Evolutionary conservation across 2,797 vertebrate genomes (phyloP).

Genomic region (Ptychobarbus kaznakovi): DNA sequence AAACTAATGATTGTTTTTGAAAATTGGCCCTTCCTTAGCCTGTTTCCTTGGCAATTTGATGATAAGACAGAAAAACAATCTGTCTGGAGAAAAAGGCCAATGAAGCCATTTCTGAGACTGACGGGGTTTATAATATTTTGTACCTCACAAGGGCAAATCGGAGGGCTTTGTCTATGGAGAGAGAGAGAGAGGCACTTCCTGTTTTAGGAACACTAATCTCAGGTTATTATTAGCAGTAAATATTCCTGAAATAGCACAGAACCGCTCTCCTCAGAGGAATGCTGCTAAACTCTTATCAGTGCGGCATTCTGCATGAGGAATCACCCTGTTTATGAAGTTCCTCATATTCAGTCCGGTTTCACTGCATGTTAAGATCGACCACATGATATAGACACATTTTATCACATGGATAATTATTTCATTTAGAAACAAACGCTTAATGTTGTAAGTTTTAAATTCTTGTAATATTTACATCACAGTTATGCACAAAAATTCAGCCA

Average conservation of each 20-base stretch:
- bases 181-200: constrained; percentile 24
- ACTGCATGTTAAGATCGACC: neutral
- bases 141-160: constrained; percentile 6
- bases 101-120: constrained; percentile 7
- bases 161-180: constrained; percentile 12
- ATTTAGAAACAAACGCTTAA: constrained; percentile 11
- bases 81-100: neutral
- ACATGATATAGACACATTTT: neutral
- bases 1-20: neutral
- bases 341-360: neutral
- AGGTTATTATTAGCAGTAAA: constrained; percentile 30
- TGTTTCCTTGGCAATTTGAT: constrained; percentile 15
- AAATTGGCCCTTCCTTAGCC: neutral
- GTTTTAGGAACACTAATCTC: constrained; percentile 15
- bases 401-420: neutral
- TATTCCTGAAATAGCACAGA: constrained; percentile 9
- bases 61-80: neutral
- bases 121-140: neutral
- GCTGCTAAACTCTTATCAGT: neutral
- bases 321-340: constrained; percentile 6
- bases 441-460: neutral
- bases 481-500: neutral
- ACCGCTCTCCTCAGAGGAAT: neutral
- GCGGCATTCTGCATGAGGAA: neutral
- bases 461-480: neutral